Percentiles rank a stretch among this genome's conserved stretches.
Evolutionary conservation across 92 coral and sea anemone species (phyloP).

Genomic region (Zoanthus sociatus): DNA sequence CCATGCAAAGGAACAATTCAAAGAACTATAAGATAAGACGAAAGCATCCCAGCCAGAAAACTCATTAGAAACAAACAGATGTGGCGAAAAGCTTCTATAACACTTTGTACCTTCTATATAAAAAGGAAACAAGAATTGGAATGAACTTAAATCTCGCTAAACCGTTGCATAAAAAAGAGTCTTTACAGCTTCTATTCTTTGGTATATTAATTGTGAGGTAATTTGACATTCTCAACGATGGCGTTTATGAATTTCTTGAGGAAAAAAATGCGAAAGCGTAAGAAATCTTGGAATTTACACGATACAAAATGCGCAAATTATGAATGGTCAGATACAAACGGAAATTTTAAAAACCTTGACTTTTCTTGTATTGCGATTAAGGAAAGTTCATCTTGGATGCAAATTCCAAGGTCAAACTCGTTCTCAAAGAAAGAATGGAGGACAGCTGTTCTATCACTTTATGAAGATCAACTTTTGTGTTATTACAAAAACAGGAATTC

Average conservation of each 20-base stretch:
- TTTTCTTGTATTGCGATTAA: slow-evolving; percentile 19
- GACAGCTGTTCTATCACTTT: slow-evolving; percentile 7
- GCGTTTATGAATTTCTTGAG: slow-evolving; percentile 23
- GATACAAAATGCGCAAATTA: not conserved
- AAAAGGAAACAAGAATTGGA: no score
- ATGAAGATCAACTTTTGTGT: slow-evolving; percentile 33
- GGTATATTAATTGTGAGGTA: not conserved
- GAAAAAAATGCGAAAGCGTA: slow-evolving; percentile 19
- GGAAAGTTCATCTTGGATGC: slow-evolving; percentile 40
- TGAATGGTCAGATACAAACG: slow-evolving; percentile 8
- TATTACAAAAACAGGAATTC: slow-evolving; percentile 18
- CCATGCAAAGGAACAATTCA: not conserved
- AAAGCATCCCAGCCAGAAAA: not conserved
- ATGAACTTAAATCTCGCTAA: no score
- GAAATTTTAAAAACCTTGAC: slow-evolving; percentile 25
- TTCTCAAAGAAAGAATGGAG: slow-evolving; percentile 32
- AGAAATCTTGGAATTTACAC: slow-evolving; percentile 21
- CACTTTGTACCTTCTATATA: not conserved
- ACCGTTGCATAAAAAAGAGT: not conserved
- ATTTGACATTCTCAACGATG: not conserved
- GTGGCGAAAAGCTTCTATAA: not conserved
- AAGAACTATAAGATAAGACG: not conserved
- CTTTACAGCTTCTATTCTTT: not conserved
- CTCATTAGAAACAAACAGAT: not conserved
- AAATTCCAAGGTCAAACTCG: slow-evolving; percentile 20